A percentile compares a stretch with the other conserved stretches of the same genome.
These are phyloP conservation scores for Acholoe squamosa DNA, from an alignment of 2,888 invertebrate species.

Conservation along the genomic window DNA sequence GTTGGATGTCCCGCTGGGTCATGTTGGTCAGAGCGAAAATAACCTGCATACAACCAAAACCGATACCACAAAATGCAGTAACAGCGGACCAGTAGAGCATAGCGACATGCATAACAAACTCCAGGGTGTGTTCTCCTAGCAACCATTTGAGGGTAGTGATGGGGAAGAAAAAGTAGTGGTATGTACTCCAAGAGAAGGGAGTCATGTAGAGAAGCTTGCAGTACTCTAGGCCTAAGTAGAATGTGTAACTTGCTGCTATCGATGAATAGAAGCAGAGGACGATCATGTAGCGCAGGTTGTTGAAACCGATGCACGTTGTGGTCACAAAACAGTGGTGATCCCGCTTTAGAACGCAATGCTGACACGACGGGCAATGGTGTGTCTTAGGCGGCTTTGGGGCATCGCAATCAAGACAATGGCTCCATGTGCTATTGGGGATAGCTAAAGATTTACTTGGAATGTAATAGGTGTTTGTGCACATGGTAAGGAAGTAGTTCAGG, in stretches of 20 bases:
- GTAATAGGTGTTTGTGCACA: neutral
- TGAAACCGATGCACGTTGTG: slow-evolving; percentile 52
- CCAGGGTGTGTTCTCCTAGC: neutral
- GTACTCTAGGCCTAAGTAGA: slow-evolving; percentile 40
- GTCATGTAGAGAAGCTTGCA: neutral
- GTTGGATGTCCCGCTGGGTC: slow-evolving; percentile 43
- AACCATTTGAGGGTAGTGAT: slow-evolving; percentile 56
- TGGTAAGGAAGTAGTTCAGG: slow-evolving; percentile 33
- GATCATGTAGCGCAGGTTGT: slow-evolving; percentile 51
- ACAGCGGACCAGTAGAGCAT: neutral
- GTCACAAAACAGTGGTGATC: slow-evolving; percentile 64
- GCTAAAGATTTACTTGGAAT: neutral
- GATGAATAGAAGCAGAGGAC: slow-evolving; percentile 41
- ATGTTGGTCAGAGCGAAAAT: slow-evolving; percentile 17
- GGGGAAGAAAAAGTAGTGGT: slow-evolving; percentile 58
- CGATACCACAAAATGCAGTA: neutral
- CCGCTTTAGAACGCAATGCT: slow-evolving; percentile 56
- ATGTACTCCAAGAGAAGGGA: slow-evolving; percentile 12
- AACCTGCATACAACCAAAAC: slow-evolving; percentile 30
- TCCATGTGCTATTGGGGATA: slow-evolving; percentile 57
- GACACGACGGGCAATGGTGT: slow-evolving; percentile 61
- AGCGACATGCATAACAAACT: slow-evolving; percentile 21
- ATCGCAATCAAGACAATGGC: slow-evolving; percentile 49
- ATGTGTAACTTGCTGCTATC: slow-evolving; percentile 4
- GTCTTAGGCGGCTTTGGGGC: slow-evolving; percentile 39